Percentiles rank a stretch among this genome's conserved stretches.
These are phyloP conservation scores for Alligator mississippiensis DNA, from an alignment of 2,113 vertebrate genomes.

Conservation along the genomic window DNA sequence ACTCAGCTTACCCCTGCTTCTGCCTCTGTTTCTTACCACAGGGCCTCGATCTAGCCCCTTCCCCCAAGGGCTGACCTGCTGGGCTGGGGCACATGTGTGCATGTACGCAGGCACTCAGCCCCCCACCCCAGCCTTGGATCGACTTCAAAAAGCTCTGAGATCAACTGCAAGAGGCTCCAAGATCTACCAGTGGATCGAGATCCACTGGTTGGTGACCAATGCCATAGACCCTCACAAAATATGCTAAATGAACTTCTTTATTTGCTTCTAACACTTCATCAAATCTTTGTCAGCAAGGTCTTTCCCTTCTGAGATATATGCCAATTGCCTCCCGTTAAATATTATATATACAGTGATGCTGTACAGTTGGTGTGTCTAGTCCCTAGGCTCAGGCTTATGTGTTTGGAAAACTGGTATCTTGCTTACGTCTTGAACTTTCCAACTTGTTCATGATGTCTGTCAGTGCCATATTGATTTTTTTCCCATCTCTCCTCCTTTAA, in stretches of 20 bases:
- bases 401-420: conserved; percentile 13
- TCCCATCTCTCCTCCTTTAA: conserved; percentile 2
- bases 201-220: neutral
- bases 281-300: neutral
- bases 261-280: neutral
- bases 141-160: no score
- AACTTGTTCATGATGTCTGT: conserved; percentile 18
- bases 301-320: neutral
- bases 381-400: neutral
- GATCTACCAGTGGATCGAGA: neutral
- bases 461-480: neutral
- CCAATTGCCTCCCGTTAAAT: neutral
- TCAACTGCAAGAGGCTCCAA: no score
- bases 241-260: neutral
- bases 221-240: neutral
- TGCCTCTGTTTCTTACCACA: no score
- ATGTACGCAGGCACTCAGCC: neutral
- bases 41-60: no score
- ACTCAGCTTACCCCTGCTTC: no score
- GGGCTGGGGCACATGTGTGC: no score
- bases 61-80: no score
- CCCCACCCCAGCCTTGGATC: no score
- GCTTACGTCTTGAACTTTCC: conserved; percentile 10
- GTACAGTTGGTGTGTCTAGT: neutral
- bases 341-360: neutral